A percentile compares a stretch with the other conserved stretches of the same genome.
phyloP scores from a whole-genome alignment of 2,888 invertebrate species.

The Aethes cnicana region DNA sequence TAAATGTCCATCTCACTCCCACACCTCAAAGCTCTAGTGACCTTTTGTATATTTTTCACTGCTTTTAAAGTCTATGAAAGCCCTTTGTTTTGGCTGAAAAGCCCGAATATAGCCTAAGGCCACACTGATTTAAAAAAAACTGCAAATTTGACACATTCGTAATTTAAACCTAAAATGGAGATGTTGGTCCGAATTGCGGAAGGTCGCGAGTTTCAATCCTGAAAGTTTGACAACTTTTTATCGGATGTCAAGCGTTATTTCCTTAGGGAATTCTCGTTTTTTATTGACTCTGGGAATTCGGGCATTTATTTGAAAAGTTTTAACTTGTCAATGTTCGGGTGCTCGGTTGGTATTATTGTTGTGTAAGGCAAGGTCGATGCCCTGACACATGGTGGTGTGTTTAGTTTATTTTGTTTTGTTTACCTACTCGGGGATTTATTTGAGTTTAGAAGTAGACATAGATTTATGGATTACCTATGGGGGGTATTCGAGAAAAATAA shows the following conservation, averaged over 20 bases:
- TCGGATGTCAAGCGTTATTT: not conserved
- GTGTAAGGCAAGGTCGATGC: too few relatives aligned
- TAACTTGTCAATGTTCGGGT: not conserved
- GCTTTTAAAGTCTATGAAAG: slow-evolving; percentile 62
- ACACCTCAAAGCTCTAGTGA: slow-evolving; percentile 68
- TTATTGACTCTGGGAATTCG: slow-evolving; percentile 7
- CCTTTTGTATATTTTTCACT: slow-evolving; percentile 77
- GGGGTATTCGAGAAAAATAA: too few relatives aligned
- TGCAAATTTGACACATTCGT: slow-evolving; percentile 23
- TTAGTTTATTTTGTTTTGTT: too few relatives aligned
- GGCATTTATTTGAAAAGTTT: slow-evolving; percentile 5
- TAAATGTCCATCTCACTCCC: slow-evolving; percentile 53
- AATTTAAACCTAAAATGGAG: not conserved
- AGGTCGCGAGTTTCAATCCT: not conserved
- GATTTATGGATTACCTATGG: too few relatives aligned
- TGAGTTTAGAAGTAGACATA: too few relatives aligned
- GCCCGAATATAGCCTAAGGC: slow-evolving; percentile 58
- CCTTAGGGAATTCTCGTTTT: slow-evolving; percentile 9
- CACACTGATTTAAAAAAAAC: slow-evolving; percentile 52
- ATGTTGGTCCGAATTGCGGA: not conserved
- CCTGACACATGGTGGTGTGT: too few relatives aligned
- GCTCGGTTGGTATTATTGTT: not conserved
- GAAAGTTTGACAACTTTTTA: slow-evolving; percentile 10
- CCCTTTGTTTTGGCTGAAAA: slow-evolving; percentile 73
- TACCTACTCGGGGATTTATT: too few relatives aligned